Evolutionary conservation across 2,888 invertebrate genomes (phyloP).

Genomic region (Rhingia rostrata): DNA sequence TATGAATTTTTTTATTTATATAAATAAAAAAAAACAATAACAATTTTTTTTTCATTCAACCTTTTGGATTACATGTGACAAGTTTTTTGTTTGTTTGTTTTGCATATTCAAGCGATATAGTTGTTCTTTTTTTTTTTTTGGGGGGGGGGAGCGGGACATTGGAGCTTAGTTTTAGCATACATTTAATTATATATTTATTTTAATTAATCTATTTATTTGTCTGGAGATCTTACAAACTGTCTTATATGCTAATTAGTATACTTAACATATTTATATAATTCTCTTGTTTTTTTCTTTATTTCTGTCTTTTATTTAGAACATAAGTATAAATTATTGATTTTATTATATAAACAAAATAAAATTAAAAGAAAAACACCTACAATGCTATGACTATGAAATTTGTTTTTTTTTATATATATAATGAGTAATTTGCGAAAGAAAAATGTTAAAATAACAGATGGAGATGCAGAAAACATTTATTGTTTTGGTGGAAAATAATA

Average conservation of each 20-base stretch:
- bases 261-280: constrained; percentile 31
- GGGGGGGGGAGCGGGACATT: background rate
- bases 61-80: constrained; percentile 65
- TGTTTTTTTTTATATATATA: constrained; percentile 9
- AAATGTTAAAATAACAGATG: background rate
- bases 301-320: constrained; percentile 38
- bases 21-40: constrained; percentile 43
- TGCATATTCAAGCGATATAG: constrained; percentile 63
- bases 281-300: constrained; percentile 12
- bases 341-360: constrained; percentile 10
- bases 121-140: constrained; percentile 3
- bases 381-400: constrained; percentile 65
- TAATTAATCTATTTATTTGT: constrained; percentile 70
- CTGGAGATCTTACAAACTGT: constrained; percentile 73
- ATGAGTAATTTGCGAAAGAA: constrained; percentile 31
- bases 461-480: constrained; percentile 33
- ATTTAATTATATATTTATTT: constrained; percentile 19
- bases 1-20: constrained; percentile 13
- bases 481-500: background rate
- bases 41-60: constrained; percentile 48
- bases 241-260: constrained; percentile 57
- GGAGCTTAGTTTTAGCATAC: constrained; percentile 17
- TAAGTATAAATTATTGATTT: constrained; percentile 35
- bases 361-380: constrained; percentile 58
- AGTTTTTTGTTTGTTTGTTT: constrained; percentile 46